phyloP scores from a whole-genome alignment of 30 jellyfish, hydroid and myxozoan species.

The Chrysaora quinquecirrha region DNA sequence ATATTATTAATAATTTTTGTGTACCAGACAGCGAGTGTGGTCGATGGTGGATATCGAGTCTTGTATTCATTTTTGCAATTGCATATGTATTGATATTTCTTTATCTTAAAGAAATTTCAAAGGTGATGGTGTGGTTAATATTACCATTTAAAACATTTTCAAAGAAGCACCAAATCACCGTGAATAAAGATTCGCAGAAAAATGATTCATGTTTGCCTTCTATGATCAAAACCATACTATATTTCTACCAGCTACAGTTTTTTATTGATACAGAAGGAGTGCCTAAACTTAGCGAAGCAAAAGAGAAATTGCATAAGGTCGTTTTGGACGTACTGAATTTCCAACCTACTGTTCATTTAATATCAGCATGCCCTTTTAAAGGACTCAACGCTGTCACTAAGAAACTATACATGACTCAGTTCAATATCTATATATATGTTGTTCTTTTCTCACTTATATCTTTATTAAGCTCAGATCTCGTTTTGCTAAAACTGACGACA shows the following conservation, averaged over 20 bases:
- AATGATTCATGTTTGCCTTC: neutral
- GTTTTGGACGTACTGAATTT: neutral
- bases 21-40: neutral
- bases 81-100: neutral
- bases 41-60: neutral
- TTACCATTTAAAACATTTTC: neutral
- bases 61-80: neutral
- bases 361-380: conserved; percentile 23
- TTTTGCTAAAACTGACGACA: neutral
- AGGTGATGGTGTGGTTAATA: neutral
- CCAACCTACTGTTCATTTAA: conserved; percentile 9
- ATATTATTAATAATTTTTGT: conserved; percentile 16
- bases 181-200: neutral
- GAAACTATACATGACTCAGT: conserved; percentile 1
- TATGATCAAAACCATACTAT: neutral
- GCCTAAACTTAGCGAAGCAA: neutral
- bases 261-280: neutral
- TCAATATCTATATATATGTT: conserved; percentile 12
- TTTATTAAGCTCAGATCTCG: neutral
- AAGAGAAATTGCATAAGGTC: neutral
- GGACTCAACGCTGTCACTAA: conserved; percentile 45
- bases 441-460: neutral
- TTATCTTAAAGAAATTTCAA: conserved; percentile 3
- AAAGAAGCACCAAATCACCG: neutral
- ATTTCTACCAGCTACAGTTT: conserved; percentile 26